These are phyloP conservation scores for Adelosebastes latens DNA, from an alignment of 2,797 vertebrate species.

Conservation along the genomic window DNA sequence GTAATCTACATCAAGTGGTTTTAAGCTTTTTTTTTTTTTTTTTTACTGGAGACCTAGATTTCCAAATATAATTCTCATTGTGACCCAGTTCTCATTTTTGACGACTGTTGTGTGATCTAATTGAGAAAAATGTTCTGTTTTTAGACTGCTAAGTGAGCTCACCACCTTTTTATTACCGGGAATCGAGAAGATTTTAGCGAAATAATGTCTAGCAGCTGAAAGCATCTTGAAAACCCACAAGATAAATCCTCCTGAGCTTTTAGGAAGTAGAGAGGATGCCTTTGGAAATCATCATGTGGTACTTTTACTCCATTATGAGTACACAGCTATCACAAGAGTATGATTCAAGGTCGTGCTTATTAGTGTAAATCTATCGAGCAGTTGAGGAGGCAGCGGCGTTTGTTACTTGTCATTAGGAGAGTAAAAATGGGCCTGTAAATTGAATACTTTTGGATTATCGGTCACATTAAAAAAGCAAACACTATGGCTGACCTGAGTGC, in stretches of 20 bases:
- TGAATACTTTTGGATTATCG: background rate
- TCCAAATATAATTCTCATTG: constrained; percentile 59
- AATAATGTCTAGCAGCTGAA: background rate
- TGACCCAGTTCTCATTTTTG: constrained; percentile 66
- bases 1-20: constrained; percentile 34
- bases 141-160: constrained; percentile 21
- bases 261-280: background rate
- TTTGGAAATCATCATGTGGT: background rate
- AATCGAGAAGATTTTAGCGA: constrained; percentile 18
- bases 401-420: background rate
- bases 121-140: constrained; percentile 45
- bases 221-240: background rate
- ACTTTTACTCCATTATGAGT: background rate
- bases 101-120: constrained; percentile 39
- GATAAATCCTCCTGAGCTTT: background rate
- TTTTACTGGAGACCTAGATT: constrained; percentile 55
- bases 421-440: constrained; percentile 1
- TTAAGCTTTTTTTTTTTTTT: constrained; percentile 22
- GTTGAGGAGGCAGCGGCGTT: background rate
- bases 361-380: background rate
- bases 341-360: background rate
- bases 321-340: background rate
- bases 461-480: constrained; percentile 15
- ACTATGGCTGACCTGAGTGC: too few relatives aligned
- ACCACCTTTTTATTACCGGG: background rate